phyloP scores from a whole-genome alignment of 2,888 invertebrate species.

The Odontomyia ornata region DNA sequence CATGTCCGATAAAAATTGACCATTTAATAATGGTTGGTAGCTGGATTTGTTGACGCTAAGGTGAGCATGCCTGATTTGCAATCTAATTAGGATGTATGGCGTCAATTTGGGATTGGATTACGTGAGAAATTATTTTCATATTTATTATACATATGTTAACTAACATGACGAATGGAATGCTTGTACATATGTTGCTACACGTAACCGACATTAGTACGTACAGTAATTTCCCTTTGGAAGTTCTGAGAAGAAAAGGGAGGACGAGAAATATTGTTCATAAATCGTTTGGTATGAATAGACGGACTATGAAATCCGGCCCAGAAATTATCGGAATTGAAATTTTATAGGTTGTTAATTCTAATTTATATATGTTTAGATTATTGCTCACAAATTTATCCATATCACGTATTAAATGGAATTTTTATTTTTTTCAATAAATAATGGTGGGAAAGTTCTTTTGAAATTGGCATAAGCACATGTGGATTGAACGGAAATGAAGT shows the following conservation, averaged over 20 bases:
- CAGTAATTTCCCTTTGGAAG: too few relatives aligned
- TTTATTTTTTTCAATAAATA: background rate
- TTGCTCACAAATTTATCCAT: background rate
- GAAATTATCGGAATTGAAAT: slow-evolving; percentile 9
- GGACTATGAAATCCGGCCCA: background rate
- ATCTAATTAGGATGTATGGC: slow-evolving; percentile 41
- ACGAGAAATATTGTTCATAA: too few relatives aligned
- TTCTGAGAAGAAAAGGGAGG: too few relatives aligned
- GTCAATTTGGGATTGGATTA: slow-evolving; percentile 21
- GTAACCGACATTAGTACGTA: background rate
- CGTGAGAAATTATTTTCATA: slow-evolving; percentile 37
- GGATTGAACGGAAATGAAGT: too few relatives aligned
- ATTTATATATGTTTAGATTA: background rate
- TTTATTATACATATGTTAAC: background rate
- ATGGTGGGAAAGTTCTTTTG: slow-evolving; percentile 9
- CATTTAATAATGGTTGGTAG: background rate
- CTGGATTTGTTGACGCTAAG: too few relatives aligned
- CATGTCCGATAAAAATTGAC: background rate
- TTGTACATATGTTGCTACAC: background rate
- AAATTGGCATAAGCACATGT: background rate
- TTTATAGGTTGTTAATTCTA: background rate
- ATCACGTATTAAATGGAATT: background rate
- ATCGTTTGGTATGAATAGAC: too few relatives aligned
- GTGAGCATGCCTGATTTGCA: background rate
- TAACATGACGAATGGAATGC: background rate